Base-by-base conservation (phyloP, 2,888 invertebrate genomes). In the Orchestes rusci region DNA sequence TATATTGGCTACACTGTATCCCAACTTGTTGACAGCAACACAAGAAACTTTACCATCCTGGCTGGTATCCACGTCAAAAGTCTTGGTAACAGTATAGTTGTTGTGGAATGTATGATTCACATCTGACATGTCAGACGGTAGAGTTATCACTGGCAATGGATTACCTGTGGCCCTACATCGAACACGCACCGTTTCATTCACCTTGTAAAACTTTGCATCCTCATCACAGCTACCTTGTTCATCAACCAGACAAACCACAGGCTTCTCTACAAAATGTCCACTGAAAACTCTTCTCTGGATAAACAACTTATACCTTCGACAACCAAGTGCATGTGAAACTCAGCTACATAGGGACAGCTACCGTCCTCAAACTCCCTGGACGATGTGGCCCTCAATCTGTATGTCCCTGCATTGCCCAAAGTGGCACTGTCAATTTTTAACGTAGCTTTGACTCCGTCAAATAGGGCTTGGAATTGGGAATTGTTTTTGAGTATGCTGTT, bases 131-230 rank as follows among this genome's bases (percentile, higher is more conserved):
- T 31, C 12, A n/a, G 13, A 31, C 31, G 7, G 10, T 23, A 23
- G 27, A 23, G 8, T 23, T 7, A 31, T 7, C 31, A n/a, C 5
- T 10, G 82, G 75, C n/a, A 59, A 43, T 1, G 83, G 82, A 62
- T 71, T 73, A 1, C 76, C 76, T 12, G 66, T 63, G 1, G 75
- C 75, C 5, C 57, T 57, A 56, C 82, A 82, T 10, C 61, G 57
- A 3, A 81, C 59, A 17, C 59, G 59, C 0, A 65, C 70, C 4
- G 57, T 57, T 28, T 64, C 60, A n/a, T 73, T 68, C 3, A 66
- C 61, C 30, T 70, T 58, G 42, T 76, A 73, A 53, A n/a, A 16
- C n/a, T 12, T 54, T 52, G 1, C 78, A 59, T 1, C 56, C 54
- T 1, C 73, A 66, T 2, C 17, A 17, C 37, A 37, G 4, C 4